Evolutionary conservation across 2,113 vertebrate genomes (phyloP), one percentile per base, ranked within the genome.

Genomic region (Poecile atricapillus): DNA sequence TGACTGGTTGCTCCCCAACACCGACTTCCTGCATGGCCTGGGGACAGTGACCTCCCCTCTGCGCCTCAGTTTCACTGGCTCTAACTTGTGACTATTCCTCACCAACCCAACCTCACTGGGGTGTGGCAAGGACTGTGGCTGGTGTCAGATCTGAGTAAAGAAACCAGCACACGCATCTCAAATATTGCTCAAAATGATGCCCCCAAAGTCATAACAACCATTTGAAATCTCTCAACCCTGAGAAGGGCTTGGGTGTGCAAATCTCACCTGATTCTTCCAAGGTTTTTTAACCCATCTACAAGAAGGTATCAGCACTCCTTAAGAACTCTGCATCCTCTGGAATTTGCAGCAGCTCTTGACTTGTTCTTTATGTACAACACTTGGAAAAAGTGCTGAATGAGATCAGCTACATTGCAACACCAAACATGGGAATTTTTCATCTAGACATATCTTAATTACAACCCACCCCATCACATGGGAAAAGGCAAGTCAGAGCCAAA

Each of bases 381-480:
- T 9, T 60, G 85, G 85, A 41, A 70, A 88, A 96, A 96, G 44
- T 5, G 44, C 52, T 68, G 68, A 75, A 90, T 95, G 85, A 95
- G 92, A 88, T 94, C 93, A 97, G 92, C 92, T 41, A 6, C 92
- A 87, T 22, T 84, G 88, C 94, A 89, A 95, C 90, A 94, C 79
- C 2, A 21, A 88, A 90, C 90, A 92, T 39, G 79, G 88, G 94
- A 92, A 92, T 78, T 93, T 67, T 87, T 96, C 94, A 93, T 83
- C 83, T 62, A 87, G 90, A 64, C 44, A 0, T 31, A 83, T 93
- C 93, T 96, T 92, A 90, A 94, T 92, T 94, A 95, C 85, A 93
- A 90, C 82, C 88, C 96, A 96, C 76, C 92, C 94, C 43, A 94
- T 70, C 93, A 94, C 92, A 93, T 75, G 90, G 95, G 95, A 95